These are phyloP conservation scores for Bruchidius siliquastri DNA, from an alignment of 2,888 invertebrate species.

Conservation along the genomic window DNA sequence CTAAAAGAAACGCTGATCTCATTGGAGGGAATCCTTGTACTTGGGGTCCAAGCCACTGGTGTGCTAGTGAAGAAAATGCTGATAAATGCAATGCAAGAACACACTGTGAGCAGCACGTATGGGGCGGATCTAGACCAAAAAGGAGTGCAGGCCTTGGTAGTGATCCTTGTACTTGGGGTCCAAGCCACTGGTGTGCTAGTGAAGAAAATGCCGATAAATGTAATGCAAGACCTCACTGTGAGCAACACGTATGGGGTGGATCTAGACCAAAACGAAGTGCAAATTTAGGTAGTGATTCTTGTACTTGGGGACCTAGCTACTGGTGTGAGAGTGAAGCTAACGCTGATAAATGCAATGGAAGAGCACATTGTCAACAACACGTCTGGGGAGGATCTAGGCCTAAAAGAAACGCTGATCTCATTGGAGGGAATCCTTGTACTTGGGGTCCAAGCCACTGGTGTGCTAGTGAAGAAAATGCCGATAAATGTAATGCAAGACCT, in stretches of 20 bases:
- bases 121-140: background rate
- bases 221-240: background rate
- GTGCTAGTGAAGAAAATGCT: conserved; percentile 51
- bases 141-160: background rate
- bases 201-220: background rate
- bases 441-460: conserved; percentile 67
- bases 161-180: background rate
- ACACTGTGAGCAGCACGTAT: conserved; percentile 9
- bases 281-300: background rate
- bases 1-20: background rate
- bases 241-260: background rate
- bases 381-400: background rate
- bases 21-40: background rate
- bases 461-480: conserved; percentile 47
- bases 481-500: conserved; percentile 48
- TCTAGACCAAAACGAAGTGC: background rate
- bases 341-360: conserved; percentile 43
- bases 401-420: conserved; percentile 4
- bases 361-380: background rate
- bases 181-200: background rate
- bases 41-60: conserved; percentile 64
- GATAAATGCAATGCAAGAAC: conserved; percentile 39
- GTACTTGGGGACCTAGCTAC: conserved; percentile 52
- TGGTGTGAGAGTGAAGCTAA: conserved; percentile 60
- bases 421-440: conserved; percentile 35